These are phyloP conservation scores for Physeter macrocephalus DNA, from an alignment of 2,113 vertebrate genomes.

Conservation along the genomic window DNA sequence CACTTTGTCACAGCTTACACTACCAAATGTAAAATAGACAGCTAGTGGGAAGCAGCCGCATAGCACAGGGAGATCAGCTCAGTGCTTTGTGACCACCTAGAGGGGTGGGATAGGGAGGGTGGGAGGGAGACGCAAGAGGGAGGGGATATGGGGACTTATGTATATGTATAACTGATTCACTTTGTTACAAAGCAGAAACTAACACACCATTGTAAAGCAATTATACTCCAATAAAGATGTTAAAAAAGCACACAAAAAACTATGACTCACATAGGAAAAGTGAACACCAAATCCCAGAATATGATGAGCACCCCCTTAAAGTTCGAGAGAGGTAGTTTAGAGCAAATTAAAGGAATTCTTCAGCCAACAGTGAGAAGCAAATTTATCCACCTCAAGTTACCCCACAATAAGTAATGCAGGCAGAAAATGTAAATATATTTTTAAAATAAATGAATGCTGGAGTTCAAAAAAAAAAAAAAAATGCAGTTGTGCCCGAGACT, in stretches of 20 bases:
- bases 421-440: not conserved
- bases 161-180: too few species aligned
- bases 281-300: not conserved
- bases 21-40: too few species aligned
- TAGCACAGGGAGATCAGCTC: too few species aligned
- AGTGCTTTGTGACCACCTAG: too few species aligned
- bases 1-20: too few species aligned
- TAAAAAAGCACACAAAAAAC: not conserved
- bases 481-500: not conserved
- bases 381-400: not conserved
- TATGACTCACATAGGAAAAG: not conserved
- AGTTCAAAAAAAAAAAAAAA: not conserved
- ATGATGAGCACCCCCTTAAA: not conserved
- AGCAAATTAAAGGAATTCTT: not conserved
- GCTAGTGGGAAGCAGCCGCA: too few species aligned
- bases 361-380: not conserved
- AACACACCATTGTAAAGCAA: too few species aligned
- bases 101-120: too few species aligned
- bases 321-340: not conserved
- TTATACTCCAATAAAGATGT: too few species aligned
- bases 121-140: too few species aligned
- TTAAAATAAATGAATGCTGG: not conserved
- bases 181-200: too few species aligned
- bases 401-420: not conserved
- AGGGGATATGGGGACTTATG: too few species aligned